A percentile compares a stretch with the other conserved stretches of the same genome.
phyloP scores from a whole-genome alignment of 2,113 vertebrate species.

The Petrocephalus zakoni region DNA sequence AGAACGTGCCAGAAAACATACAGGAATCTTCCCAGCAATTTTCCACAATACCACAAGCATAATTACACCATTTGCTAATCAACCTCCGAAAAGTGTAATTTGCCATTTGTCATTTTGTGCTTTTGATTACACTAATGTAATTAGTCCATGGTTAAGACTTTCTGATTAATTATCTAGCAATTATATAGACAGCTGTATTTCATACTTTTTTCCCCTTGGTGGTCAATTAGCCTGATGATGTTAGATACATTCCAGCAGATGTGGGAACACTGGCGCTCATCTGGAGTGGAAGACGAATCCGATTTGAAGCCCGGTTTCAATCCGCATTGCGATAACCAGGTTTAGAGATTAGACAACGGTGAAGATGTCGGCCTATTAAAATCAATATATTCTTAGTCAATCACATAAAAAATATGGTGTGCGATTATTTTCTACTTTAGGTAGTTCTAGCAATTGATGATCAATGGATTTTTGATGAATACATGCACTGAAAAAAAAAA shows the following conservation, averaged over 20 bases:
- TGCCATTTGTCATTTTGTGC: conserved; percentile 33
- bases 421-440: not conserved
- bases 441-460: not conserved
- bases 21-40: conserved; percentile 32
- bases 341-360: not conserved
- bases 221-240: conserved; percentile 28
- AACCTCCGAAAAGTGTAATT: conserved; percentile 35
- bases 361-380: not conserved
- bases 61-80: conserved; percentile 38
- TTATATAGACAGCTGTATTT: conserved; percentile 40
- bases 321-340: not conserved
- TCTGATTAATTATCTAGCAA: conserved; percentile 41
- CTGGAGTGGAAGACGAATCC: not conserved
- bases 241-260: conserved; percentile 32
- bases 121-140: conserved; percentile 44
- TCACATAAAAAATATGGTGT: not conserved
- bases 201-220: not conserved
- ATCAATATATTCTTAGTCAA: not conserved
- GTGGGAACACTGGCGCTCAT: not conserved
- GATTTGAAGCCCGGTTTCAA: conserved; percentile 10
- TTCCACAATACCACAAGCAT: conserved; percentile 30
- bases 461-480: not conserved
- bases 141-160: conserved; percentile 36
- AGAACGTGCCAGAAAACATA: conserved; percentile 14
- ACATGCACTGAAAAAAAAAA: not conserved